Percentiles rank a stretch among this genome's conserved stretches.
Conservation (phyloP, 2,888 invertebrate species). For the Acronicta alni region DNA sequence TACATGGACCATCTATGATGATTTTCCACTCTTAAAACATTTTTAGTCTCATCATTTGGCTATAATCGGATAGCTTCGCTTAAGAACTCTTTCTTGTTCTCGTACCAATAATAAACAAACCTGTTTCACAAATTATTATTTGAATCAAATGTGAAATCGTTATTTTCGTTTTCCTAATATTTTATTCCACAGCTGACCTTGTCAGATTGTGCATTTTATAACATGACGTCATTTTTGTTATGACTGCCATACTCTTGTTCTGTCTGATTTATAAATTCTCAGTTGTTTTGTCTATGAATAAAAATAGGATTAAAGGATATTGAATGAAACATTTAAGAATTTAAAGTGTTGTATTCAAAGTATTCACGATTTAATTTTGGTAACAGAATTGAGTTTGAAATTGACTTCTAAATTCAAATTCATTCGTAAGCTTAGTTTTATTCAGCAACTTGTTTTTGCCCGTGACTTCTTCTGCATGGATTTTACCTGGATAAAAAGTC, state of each 20-base stretch:
- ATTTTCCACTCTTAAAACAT: too few relatives aligned
- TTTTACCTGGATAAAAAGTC: too few relatives aligned
- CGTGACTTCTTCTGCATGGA: too few relatives aligned
- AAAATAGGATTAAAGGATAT: conserved; percentile 18
- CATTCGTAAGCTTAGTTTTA: neutral
- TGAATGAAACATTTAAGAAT: conserved; percentile 16
- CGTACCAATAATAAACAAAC: too few relatives aligned
- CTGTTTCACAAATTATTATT: too few relatives aligned
- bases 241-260: conserved; percentile 10
- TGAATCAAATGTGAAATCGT: neutral
- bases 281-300: neutral
- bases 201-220: conserved; percentile 44
- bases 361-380: conserved; percentile 3
- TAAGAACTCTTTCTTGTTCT: too few relatives aligned
- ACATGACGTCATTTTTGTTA: conserved; percentile 24
- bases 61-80: too few relatives aligned
- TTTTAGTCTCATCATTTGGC: too few relatives aligned
- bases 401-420: too few relatives aligned
- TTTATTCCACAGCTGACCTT: conserved; percentile 12
- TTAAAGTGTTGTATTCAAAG: conserved; percentile 10
- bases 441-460: too few relatives aligned
- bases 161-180: neutral
- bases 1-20: too few relatives aligned
- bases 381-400: too few relatives aligned
- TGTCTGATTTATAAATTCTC: conserved; percentile 8